Conservation (phyloP, 2,113 vertebrate species). For the Mobula hypostoma region DNA sequence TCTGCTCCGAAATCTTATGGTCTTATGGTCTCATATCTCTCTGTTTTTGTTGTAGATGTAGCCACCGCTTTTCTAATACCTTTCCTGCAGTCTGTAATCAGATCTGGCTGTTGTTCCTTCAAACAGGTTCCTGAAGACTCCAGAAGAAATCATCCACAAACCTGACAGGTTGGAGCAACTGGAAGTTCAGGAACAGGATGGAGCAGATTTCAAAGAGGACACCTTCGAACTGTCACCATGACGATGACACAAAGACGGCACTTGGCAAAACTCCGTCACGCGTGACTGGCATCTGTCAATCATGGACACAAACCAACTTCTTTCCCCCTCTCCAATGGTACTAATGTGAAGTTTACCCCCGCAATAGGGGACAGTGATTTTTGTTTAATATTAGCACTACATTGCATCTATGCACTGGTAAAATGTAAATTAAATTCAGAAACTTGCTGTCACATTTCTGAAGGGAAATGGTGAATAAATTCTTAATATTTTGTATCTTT, state of each 20-base stretch:
- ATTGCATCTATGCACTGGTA: neutral
- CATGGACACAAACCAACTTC: neutral
- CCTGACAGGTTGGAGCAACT: slow-evolving; percentile 50
- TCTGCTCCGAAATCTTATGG: too few relatives aligned
- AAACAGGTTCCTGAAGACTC: slow-evolving; percentile 75
- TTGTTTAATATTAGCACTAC: slow-evolving; percentile 24
- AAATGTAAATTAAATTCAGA: neutral
- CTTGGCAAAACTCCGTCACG: neutral
- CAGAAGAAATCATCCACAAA: slow-evolving; percentile 56
- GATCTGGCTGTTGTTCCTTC: slow-evolving; percentile 11
- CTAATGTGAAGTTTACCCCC: neutral
- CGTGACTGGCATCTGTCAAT: neutral
- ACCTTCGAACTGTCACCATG: slow-evolving; percentile 55
- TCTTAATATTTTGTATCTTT: neutral
- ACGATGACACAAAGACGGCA: neutral
- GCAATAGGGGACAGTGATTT: neutral
- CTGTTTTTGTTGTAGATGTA: too few relatives aligned
- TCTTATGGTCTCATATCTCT: neutral
- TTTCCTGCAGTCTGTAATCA: neutral
- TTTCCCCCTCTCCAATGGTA: neutral
- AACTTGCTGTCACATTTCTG: neutral
- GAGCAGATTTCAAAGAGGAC: slow-evolving; percentile 52
- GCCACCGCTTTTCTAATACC: neutral
- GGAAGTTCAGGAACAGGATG: slow-evolving; percentile 50
- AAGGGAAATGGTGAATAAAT: slow-evolving; percentile 22